Conservation (phyloP, 2,797 vertebrate species). For the Fringilla coelebs region DNA sequence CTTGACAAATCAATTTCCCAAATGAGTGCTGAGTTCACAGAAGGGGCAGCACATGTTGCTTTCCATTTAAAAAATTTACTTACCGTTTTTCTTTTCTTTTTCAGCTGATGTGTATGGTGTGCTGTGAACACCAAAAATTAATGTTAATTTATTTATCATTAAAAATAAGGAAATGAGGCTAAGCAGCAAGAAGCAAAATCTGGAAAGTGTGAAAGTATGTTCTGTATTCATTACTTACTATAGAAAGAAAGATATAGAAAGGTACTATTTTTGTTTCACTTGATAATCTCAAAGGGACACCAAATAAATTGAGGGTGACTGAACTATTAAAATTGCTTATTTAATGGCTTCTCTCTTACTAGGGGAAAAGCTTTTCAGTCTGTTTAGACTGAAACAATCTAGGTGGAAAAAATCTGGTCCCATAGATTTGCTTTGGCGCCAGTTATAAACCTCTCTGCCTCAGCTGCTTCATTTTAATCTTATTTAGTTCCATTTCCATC, state of each 20-base stretch:
- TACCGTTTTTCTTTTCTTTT: neutral
- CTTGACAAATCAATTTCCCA: constrained; percentile 60
- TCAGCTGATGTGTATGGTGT: neutral
- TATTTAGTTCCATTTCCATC: constrained; percentile 50
- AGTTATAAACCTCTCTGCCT: constrained; percentile 65
- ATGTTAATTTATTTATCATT: constrained; percentile 49
- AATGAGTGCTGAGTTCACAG: constrained; percentile 29
- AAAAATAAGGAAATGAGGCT: constrained; percentile 43
- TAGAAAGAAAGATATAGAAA: neutral
- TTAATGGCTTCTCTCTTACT: constrained; percentile 64
- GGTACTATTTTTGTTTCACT: constrained; percentile 61
- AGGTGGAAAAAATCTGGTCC: constrained; percentile 70
- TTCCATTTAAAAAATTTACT: constrained; percentile 1
- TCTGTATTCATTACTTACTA: constrained; percentile 12
- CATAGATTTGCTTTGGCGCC: constrained; percentile 60
- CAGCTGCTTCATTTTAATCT: constrained; percentile 69
- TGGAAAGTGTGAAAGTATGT: constrained; percentile 34
- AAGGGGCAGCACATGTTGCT: constrained; percentile 16
- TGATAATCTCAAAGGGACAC: constrained; percentile 61
- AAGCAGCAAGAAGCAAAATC: neutral
- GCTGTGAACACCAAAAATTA: constrained; percentile 30
- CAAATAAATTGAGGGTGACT: constrained; percentile 67
- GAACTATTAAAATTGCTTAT: constrained; percentile 68
- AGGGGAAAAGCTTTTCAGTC: constrained; percentile 66
- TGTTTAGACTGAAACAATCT: constrained; percentile 75